These are phyloP conservation scores for Melanchra persicariae DNA, from an alignment of 2,888 invertebrate genomes.

Conservation along the genomic window DNA sequence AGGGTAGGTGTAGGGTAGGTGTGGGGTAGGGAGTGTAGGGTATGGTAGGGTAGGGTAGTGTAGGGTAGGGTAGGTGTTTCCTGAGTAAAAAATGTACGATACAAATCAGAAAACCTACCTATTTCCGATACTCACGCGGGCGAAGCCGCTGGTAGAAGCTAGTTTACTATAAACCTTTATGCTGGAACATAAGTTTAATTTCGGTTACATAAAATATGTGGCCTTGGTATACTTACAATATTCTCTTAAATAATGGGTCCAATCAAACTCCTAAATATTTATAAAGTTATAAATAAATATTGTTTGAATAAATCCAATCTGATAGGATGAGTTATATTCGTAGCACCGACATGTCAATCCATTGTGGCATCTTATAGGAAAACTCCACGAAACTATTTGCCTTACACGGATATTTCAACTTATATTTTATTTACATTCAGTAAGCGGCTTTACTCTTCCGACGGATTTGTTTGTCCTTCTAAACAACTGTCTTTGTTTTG, in stretches of 20 bases:
- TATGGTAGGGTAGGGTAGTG: too few relatives aligned
- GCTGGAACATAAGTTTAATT: too few relatives aligned
- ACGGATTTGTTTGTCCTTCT: constrained; percentile 28
- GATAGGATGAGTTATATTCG: background rate
- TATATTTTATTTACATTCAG: constrained; percentile 47
- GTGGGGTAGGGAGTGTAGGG: too few relatives aligned
- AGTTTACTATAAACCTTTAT: too few relatives aligned
- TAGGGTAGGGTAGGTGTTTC: too few relatives aligned
- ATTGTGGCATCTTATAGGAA: constrained; percentile 15
- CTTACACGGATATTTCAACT: constrained; percentile 36
- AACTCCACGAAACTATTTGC: constrained; percentile 30
- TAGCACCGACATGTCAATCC: constrained; percentile 6
- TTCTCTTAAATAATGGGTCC: constrained; percentile 12
- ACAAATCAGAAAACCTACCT: too few relatives aligned
- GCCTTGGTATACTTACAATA: too few relatives aligned
- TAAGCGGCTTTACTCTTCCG: constrained; percentile 50
- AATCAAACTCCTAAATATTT: background rate
- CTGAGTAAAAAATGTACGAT: too few relatives aligned
- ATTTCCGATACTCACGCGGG: too few relatives aligned
- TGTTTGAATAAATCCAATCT: background rate
- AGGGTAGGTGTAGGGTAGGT: too few relatives aligned
- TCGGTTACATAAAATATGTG: too few relatives aligned
- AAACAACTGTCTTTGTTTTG: constrained; percentile 37
- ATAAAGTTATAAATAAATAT: background rate
- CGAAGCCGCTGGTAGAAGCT: too few relatives aligned